Conservation (phyloP, 2,113 vertebrate species). For the Pipra filicauda region DNA sequence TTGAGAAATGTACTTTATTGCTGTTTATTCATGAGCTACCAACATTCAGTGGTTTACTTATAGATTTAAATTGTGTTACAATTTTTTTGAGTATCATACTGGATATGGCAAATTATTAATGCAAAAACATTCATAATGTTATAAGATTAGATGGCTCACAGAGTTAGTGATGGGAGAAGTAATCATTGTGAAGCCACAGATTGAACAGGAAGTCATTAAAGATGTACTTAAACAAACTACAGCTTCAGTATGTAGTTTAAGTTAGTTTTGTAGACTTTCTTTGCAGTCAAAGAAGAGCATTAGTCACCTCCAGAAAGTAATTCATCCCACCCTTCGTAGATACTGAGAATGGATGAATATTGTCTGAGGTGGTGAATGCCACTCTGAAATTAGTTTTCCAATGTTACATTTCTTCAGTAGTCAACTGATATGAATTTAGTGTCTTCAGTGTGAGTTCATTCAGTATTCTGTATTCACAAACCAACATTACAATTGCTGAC, state of each 20-base stretch:
- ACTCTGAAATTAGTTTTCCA: slow-evolving; percentile 11
- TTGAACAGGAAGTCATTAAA: neutral
- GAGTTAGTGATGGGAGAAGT: neutral
- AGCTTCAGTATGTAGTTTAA: neutral
- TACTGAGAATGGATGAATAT: neutral
- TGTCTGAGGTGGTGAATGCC: neutral
- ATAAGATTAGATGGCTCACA: neutral
- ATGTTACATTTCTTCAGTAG: neutral
- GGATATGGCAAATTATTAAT: neutral
- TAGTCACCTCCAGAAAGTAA: neutral
- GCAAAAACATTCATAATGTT: neutral
- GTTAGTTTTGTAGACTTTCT: neutral
- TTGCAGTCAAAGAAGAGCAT: neutral
- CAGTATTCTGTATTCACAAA: neutral
- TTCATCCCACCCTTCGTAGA: neutral
- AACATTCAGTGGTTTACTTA: neutral
- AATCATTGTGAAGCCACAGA: neutral
- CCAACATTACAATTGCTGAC: neutral
- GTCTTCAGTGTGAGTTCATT: neutral
- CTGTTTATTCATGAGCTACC: neutral
- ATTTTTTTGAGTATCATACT: fast-evolving
- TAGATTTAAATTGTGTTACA: neutral
- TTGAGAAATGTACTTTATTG: neutral
- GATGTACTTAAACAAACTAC: neutral
- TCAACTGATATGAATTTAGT: neutral